Base-by-base conservation (phyloP, 1,140 invertebrate species). In the Hyposmocoma kahamanoa region DNA sequence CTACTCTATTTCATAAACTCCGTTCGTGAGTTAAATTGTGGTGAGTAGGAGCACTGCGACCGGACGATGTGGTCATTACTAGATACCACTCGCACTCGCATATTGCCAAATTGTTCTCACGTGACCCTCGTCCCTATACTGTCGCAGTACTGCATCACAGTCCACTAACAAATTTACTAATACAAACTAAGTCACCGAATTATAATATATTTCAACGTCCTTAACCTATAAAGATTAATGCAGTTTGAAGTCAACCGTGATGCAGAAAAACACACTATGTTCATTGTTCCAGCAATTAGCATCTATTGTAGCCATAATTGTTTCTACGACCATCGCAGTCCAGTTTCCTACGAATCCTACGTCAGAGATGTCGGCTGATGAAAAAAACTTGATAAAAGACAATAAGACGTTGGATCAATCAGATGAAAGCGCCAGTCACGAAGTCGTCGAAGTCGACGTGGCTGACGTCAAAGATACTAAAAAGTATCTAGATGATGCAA, bases 311-410 rank as follows among this genome's bases (percentile, higher is more conserved):
- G 19, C 56, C 24, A 18, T 43, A 22, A 26, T 56, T 5, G 36
- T 67, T 13, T 50, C 61, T 32, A 34, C 52, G 22, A 50, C 59
- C 41, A 30, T 50, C 17, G 65, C 67, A 4, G 63, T 82, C 9
- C 69, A 75, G 43, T 77, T 68, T 57, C 61, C 51, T 22, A 54
- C 56, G 13, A 77, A 77, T 47, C 71, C 76, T 10, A 74, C 68
- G 18, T 83, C 82, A 59, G 82, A 82, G 52, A 79, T 85, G 61
- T 80, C 78, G 41, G 57, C 65, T 20, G 82, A 83, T 53, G 78
- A 82, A n/a, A 82, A 64, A 56, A 70, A 45, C 55, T 13, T 59
- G 22, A 34, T 32, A 10, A 78, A 63, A 62, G 48, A 18, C 19
- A 78, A 75, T 43, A 74, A 64, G 69, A 80, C 73, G 15, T 4